phyloP scores from a whole-genome alignment of 2,888 invertebrate species.

The Brachypterus glaber region DNA sequence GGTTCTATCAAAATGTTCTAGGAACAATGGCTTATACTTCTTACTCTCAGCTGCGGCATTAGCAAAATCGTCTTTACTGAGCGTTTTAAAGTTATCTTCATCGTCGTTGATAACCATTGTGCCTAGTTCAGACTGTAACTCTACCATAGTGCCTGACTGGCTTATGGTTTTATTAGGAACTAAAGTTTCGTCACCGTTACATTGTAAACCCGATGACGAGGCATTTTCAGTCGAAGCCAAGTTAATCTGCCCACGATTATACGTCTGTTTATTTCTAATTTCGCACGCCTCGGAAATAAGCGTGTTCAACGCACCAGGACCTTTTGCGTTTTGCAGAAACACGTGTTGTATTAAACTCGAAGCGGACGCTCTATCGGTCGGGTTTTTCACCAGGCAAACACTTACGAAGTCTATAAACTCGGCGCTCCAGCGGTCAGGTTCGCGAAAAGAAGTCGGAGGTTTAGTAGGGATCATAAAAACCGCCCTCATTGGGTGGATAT shows the following conservation, averaged over 20 bases:
- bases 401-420: slow-evolving; percentile 98
- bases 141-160: slow-evolving; percentile 47
- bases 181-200: slow-evolving; percentile 52
- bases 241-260: slow-evolving; percentile 36
- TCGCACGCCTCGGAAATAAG: slow-evolving; percentile 94
- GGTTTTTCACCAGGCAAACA: slow-evolving; percentile 83
- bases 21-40: slow-evolving; percentile 85
- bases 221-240: slow-evolving; percentile 42
- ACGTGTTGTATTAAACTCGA: slow-evolving; percentile 79
- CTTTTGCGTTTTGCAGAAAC: slow-evolving; percentile 68
- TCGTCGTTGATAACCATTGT: slow-evolving; percentile 92
- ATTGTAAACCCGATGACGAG: slow-evolving; percentile 10
- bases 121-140: slow-evolving; percentile 74
- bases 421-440: slow-evolving; percentile 92
- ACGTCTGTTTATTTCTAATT: slow-evolving; percentile 75
- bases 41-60: slow-evolving; percentile 76
- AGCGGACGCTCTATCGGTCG: slow-evolving; percentile 90
- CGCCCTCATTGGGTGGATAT: slow-evolving; percentile 90
- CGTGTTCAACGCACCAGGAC: slow-evolving; percentile 72
- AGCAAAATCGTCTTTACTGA: slow-evolving; percentile 61
- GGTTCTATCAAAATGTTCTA: slow-evolving; percentile 93
- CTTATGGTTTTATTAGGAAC: slow-evolving; percentile 49
- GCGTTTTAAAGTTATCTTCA: slow-evolving; percentile 44
- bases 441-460: slow-evolving; percentile 94
- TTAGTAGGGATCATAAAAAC: slow-evolving; percentile 99